These are phyloP conservation scores for Nycticorax nycticorax DNA, from an alignment of 2,113 vertebrate species.

Conservation along the genomic window DNA sequence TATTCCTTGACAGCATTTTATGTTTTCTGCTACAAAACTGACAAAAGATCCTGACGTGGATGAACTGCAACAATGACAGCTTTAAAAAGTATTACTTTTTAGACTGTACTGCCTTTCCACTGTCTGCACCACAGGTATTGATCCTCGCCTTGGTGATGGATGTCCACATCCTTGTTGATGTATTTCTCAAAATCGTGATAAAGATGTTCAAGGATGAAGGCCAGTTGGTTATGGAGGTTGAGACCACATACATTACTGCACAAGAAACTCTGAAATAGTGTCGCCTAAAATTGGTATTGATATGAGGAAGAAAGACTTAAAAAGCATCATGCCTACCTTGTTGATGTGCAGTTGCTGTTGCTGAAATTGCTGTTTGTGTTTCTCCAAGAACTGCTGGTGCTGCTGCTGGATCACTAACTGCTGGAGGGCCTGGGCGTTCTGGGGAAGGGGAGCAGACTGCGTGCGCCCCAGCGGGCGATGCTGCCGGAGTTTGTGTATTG, in stretches of 20 bases:
- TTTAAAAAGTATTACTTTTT: neutral
- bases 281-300: neutral
- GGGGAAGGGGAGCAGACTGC: constrained; percentile 95
- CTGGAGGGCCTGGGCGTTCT: constrained; percentile 93
- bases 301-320: neutral
- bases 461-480: constrained; percentile 95
- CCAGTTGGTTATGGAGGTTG: neutral
- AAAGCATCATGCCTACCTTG: constrained; percentile 80
- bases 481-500: constrained; percentile 92
- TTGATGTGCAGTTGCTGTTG: constrained; percentile 94
- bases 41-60: neutral
- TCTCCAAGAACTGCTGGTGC: constrained; percentile 98
- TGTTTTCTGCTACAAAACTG: neutral
- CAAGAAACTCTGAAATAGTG: rapidly evolving
- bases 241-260: neutral
- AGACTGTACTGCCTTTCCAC: neutral
- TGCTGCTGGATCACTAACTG: constrained; percentile 98
- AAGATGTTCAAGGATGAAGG: neutral
- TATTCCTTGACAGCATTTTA: neutral
- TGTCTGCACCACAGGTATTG: neutral
- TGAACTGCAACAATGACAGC: neutral
- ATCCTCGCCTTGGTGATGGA: neutral
- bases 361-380: constrained; percentile 98
- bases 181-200: neutral
- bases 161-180: neutral